Conservation (phyloP, 1,140 invertebrate species). For the Parasteatoda tepidariorum region DNA sequence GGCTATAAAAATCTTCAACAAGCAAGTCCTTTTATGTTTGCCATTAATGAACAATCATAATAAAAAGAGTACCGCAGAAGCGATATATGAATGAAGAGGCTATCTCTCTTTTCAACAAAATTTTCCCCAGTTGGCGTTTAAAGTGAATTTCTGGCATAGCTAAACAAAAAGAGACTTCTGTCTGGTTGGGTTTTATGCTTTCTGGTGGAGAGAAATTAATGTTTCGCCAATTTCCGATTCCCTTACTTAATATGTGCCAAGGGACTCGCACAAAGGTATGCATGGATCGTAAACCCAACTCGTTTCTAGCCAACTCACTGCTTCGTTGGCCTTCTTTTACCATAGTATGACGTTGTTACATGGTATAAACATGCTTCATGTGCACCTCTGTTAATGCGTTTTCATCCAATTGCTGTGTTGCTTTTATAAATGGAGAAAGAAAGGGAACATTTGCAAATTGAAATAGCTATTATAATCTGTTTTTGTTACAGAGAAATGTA, state of each 20-base stretch:
- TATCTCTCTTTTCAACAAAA: not conserved
- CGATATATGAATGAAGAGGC: not conserved
- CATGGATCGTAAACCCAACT: not conserved
- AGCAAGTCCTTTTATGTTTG: constrained; percentile 3
- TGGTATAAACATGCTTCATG: not conserved
- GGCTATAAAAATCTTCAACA: not conserved
- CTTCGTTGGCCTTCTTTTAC: not conserved
- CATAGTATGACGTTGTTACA: not conserved
- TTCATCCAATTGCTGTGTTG: not conserved
- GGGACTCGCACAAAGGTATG: not conserved
- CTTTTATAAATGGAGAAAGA: not conserved
- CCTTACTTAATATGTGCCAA: not conserved
- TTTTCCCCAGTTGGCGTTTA: not conserved
- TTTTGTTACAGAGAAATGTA: no score
- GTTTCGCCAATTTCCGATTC: not conserved
- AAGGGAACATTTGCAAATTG: not conserved
- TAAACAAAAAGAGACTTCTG: not conserved
- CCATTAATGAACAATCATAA: not conserved
- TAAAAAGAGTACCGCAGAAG: not conserved
- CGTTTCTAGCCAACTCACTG: not conserved
- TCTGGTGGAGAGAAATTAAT: not conserved
- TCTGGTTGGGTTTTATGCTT: not conserved
- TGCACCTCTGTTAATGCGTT: not conserved
- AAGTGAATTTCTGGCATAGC: not conserved
- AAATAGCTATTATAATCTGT: no score